Conservation (phyloP, 2,888 invertebrate genomes). For the Caenorhabditis virilis region DNA sequence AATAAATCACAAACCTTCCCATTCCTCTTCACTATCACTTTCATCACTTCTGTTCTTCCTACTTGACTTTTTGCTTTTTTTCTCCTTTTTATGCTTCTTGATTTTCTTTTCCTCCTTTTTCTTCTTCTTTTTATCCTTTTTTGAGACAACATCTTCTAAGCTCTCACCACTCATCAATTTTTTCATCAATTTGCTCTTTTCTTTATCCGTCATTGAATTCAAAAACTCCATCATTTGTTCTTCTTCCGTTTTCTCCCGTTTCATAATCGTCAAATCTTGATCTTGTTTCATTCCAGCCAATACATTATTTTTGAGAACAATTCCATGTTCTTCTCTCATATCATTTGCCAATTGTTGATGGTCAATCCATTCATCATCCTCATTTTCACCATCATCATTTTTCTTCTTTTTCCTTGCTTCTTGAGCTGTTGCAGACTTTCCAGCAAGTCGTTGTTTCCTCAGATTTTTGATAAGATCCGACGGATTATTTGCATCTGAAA, state of each 20-base stretch:
- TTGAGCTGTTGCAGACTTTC: constrained; percentile 9
- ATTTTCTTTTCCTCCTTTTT: constrained; percentile 19
- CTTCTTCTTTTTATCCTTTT: constrained; percentile 21
- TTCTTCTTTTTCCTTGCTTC: constrained; percentile 9
- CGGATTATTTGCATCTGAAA: constrained; percentile 66
- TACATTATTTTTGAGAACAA: constrained; percentile 46
- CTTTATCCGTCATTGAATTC: constrained; percentile 52
- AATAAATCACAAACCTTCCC: too few species aligned
- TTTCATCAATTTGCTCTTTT: constrained; percentile 58
- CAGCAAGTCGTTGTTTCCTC: constrained; percentile 33
- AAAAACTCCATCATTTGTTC: constrained; percentile 52
- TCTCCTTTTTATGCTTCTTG: constrained; percentile 11
- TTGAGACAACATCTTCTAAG: constrained; percentile 19
- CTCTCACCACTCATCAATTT: constrained; percentile 25
- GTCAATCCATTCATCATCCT: constrained; percentile 57
- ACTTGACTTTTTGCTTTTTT: constrained; percentile 6
- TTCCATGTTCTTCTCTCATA: constrained; percentile 68
- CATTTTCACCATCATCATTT: constrained; percentile 17
- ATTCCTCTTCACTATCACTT: constrained; percentile 22
- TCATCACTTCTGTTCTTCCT: constrained; percentile 2
- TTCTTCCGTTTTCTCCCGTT: constrained; percentile 29
- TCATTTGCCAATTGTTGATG: constrained; percentile 55
- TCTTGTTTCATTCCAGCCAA: constrained; percentile 41
- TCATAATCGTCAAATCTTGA: constrained; percentile 43
- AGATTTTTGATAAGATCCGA: constrained; percentile 63